Base-by-base conservation (phyloP, 2,797 vertebrate genomes). In the Pelobates cultripes region DNA sequence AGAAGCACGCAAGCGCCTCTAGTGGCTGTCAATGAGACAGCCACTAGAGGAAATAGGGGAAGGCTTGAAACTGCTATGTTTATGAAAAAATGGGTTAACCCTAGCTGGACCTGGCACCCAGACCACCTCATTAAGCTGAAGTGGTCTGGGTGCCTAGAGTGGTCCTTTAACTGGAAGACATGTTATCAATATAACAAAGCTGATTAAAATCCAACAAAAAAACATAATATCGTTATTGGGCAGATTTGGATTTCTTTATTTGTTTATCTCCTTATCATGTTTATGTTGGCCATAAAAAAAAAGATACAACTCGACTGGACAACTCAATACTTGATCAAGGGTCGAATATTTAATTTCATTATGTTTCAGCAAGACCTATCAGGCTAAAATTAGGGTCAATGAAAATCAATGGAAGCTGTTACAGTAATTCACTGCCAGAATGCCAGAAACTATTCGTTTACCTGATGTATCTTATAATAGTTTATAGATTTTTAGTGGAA, bases 271-370 rank as follows among this genome's bases (percentile, higher is more conserved):
- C 15, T 10, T 43, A 8, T 12, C 43, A 42, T 57, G 43, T 74
- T 57, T 67, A 70, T 70, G 51, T 43, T 72, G 72, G 67, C 72
- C 57, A 76, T 73, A 79, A 73, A 69, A 70, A 70, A 14, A 78
- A 73, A 78, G 55, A 15, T 51, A 10, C 2, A 51, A 51, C 47
- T 51, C 10, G 47, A 63, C 63, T 1, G 17, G 41, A 79, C 68
- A 7, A 44, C 66, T 79, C 82, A 71, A 79, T 84, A 84, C 75
- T 79, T 75, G 73, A 84, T 79, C 77, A 53, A 15, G 76, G 64
- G 17, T 70, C 64, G 74, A 70, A 75, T 64, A 70, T 75, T 76
- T 79, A 64, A 83, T 79, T 83, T 79, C 72, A 84, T 84, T 84
- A 71, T 43, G 7, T 66, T 66, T 57, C 69, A 45, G 64, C 53